Base-by-base conservation (phyloP, 2,113 vertebrate genomes). In the Diphyllodes magnificus region DNA sequence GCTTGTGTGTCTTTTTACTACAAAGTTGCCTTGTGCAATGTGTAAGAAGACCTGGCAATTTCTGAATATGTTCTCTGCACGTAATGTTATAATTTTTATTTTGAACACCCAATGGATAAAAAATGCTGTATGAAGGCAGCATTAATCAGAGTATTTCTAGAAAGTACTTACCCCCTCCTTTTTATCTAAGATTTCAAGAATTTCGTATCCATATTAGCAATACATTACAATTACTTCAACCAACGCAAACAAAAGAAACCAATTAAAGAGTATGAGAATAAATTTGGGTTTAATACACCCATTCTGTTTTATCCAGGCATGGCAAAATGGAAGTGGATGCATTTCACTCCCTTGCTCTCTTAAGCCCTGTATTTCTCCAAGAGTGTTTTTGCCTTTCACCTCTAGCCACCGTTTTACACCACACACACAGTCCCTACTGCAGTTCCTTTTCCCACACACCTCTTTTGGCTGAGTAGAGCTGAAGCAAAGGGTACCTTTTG, bases 131-230 rank as follows among this genome's bases (percentile, higher is more conserved):
- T 5, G 31, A 71, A n/a, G 24, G 17, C 8, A 89, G 2, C 4
- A 35, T 71, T 63, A 53, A 47, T 45, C 19, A 30, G 5, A 64
- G 3, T 61, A 61, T 53, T 63, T 90, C 15, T 50, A 45, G 73
- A 73, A 88, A 42, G 3, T 18, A 57, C 3, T 31, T 30, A 28
- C 1, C 3, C 3, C 3, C 1, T 9, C 1, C 13, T 33, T 33
- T 30, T 79, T 65, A 40, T 70, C 56, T 28, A 35, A 56, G 4
- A 4, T 39, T 85, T 28, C 12, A 85, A 71, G 14, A 19, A 19
- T 76, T 79, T 72, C 37, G 44, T 50, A 39, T 8, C 13, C 5
- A 5, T 18, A 9, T 31, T 42, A 45, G 21, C 37, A 68, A 20
- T 18, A 47, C 0, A 5, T 49, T 54, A 47, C 9, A 28, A 47